A percentile compares a stretch with the other conserved stretches of the same genome.
These are phyloP conservation scores for Thaleichthys pacificus DNA, from an alignment of 2,797 vertebrate genomes.

Conservation along the genomic window DNA sequence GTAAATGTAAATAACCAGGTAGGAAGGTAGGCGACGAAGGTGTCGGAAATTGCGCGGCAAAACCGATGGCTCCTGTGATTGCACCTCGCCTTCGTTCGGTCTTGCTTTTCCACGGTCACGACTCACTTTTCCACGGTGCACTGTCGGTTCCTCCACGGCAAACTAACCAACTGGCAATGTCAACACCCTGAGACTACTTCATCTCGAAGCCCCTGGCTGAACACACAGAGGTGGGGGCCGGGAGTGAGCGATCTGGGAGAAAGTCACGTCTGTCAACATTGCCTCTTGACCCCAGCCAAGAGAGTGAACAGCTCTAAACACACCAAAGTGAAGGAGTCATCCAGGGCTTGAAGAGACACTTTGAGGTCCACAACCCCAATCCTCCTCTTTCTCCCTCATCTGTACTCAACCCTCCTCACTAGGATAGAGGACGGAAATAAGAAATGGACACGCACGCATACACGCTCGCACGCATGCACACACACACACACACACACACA, in stretches of 20 bases:
- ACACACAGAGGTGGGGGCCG: neutral
- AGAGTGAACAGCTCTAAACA: conserved; percentile 4
- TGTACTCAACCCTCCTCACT: neutral
- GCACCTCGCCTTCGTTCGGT: conserved; percentile 5
- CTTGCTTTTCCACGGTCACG: neutral
- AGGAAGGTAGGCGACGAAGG: neutral
- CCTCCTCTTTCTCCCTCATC: neutral
- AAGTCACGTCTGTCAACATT: conserved; percentile 20
- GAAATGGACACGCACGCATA: neutral
- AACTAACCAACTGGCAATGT: conserved; percentile 12
- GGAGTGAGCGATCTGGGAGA: conserved; percentile 6
- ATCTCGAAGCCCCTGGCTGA: conserved; percentile 1
- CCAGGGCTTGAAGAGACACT: conserved; percentile 22
- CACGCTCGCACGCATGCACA: neutral
- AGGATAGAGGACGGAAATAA: neutral
- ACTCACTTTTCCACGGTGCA: conserved; percentile 14
- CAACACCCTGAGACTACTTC: conserved; percentile 3
- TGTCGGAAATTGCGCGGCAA: neutral
- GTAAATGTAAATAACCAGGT: no score
- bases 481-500: neutral
- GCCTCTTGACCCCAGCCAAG: neutral
- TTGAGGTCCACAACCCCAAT: conserved; percentile 26
- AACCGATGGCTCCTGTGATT: neutral
- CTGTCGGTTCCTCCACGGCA: conserved; percentile 10
- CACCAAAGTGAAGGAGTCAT: neutral